Percentiles rank a stretch among this genome's conserved stretches.
Evolutionary conservation across 1,140 invertebrate species (phyloP).

Genomic region (Orussus abietinus): DNA sequence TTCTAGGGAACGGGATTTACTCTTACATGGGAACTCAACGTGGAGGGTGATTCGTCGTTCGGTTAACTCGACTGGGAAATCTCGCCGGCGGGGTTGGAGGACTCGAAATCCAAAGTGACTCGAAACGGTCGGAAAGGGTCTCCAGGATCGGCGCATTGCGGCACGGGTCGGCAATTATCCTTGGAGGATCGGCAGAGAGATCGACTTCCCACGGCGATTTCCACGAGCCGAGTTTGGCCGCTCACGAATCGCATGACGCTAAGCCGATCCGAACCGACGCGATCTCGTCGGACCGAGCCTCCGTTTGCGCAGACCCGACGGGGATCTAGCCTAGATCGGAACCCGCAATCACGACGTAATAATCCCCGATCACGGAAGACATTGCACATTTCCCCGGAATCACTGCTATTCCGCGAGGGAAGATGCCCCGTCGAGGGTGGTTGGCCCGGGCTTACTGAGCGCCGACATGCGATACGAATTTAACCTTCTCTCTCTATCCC

Average conservation of each 20-base stretch:
- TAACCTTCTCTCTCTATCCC: conserved; percentile 1
- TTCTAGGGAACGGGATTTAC: conserved; percentile 11
- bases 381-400: conserved; percentile 50
- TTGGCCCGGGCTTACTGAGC: conserved; percentile 41
- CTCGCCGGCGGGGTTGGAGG: conserved; percentile 8
- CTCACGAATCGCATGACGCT: conserved; percentile 44
- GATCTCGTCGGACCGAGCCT: conserved; percentile 10
- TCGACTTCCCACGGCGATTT: conserved; percentile 38
- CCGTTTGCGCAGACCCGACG: conserved; percentile 18
- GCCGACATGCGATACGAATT: conserved; percentile 47
- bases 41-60: too few species aligned
- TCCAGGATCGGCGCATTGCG: conserved; percentile 18
- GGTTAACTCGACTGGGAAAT: too few species aligned
- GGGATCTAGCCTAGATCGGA: conserved; percentile 46
- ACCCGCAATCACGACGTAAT: conserved; percentile 50
- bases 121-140: conserved; percentile 1
- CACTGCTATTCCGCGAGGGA: conserved; percentile 46
- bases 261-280: conserved; percentile 6
- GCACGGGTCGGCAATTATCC: conserved; percentile 24
- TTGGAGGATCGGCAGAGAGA: conserved; percentile 26
- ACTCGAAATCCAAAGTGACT: neutral
- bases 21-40: too few species aligned
- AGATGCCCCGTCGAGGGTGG: conserved; percentile 42
- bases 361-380: conserved; percentile 52
- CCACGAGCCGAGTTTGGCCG: conserved; percentile 25